Evolutionary conservation across 2,113 vertebrate genomes (phyloP).

Genomic region (Mixornis gularis): DNA sequence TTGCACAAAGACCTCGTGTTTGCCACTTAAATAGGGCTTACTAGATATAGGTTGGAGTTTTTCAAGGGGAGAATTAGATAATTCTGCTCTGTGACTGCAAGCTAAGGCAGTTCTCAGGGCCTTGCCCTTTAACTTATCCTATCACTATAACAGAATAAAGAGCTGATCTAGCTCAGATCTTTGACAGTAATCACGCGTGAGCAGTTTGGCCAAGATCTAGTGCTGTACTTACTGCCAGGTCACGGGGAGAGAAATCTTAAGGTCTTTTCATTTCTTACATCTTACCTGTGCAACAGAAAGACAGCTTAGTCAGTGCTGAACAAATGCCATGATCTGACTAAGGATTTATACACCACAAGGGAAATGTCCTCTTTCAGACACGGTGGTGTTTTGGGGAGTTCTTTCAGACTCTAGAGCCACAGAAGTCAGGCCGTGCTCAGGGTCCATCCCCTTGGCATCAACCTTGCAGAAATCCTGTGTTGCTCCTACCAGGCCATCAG

Average conservation of each 20-base stretch:
- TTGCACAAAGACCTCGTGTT: not conserved
- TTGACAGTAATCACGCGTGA: not conserved
- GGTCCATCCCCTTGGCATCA: not conserved
- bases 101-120: not conserved
- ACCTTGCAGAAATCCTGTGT: not conserved
- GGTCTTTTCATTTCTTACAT: not conserved
- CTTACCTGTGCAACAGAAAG: not conserved
- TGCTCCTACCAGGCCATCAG: not conserved
- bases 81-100: not conserved
- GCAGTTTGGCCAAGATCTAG: not conserved
- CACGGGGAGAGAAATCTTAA: not conserved
- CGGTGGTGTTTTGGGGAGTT: not conserved
- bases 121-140: slow-evolving; percentile 25
- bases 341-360: not conserved
- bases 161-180: not conserved
- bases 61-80: not conserved
- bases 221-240: not conserved
- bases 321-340: not conserved
- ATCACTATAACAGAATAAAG: not conserved
- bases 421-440: not conserved
- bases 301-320: slow-evolving; percentile 2
- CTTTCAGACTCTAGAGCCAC: not conserved
- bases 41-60: not conserved
- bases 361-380: not conserved
- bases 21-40: not conserved